These are phyloP conservation scores for Podargus strigoides DNA, from an alignment of 2,797 vertebrate species.

Conservation along the genomic window DNA sequence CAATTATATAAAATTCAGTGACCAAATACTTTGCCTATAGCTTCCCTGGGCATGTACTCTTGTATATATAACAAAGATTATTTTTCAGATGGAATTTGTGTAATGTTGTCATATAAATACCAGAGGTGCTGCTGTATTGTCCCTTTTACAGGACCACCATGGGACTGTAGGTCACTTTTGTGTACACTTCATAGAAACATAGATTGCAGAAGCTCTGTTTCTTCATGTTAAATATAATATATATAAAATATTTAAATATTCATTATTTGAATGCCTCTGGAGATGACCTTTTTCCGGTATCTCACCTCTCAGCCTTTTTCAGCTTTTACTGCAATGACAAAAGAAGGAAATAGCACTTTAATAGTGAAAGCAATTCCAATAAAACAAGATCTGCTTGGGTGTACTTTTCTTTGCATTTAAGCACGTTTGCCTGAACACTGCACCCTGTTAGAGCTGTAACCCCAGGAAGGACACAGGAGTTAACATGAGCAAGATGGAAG, in stretches of 20 bases:
- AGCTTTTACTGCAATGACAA: background rate
- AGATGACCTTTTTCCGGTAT: background rate
- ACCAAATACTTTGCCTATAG: constrained; percentile 8
- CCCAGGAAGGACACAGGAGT: background rate
- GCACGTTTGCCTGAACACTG: background rate
- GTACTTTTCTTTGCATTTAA: background rate
- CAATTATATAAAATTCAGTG: background rate
- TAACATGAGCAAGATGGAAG: background rate
- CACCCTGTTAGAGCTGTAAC: background rate
- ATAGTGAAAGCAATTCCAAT: background rate
- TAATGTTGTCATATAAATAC: background rate
- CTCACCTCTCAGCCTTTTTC: background rate
- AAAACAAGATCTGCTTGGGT: background rate
- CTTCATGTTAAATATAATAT: too few species aligned
- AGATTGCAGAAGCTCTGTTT: background rate
- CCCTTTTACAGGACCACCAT: background rate
- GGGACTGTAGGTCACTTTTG: background rate
- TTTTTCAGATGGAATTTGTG: constrained; percentile 43
- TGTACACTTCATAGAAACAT: too few species aligned
- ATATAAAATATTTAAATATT: too few species aligned
- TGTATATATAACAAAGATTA: constrained; percentile 66
- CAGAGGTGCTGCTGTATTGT: background rate
- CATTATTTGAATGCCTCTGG: rapidly evolving
- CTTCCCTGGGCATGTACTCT: background rate
- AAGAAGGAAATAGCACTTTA: background rate